Percentiles rank a stretch among this genome's conserved stretches.
Evolutionary conservation across 2,113 vertebrate species (phyloP).

Genomic region (Bombycilla garrulus): DNA sequence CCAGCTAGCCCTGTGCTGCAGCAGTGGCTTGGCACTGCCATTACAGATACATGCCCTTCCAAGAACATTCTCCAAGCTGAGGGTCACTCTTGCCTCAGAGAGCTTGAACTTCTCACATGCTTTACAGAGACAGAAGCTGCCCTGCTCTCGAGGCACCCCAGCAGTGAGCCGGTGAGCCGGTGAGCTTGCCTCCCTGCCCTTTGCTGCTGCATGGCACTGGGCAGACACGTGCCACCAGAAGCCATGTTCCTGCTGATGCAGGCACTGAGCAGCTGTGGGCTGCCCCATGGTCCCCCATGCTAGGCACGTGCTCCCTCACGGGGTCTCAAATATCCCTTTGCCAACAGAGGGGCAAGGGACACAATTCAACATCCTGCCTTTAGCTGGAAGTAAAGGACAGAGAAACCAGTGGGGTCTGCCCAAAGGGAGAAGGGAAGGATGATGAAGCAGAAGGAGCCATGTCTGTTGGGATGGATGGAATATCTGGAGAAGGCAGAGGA

Average conservation of each 20-base stretch:
- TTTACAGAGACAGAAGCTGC: neutral
- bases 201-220: neutral
- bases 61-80: fast-evolving
- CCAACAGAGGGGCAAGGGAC: neutral
- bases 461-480: neutral
- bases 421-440: neutral
- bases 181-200: neutral
- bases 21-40: neutral
- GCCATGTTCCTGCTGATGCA: neutral
- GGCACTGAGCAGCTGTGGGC: neutral
- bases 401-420: neutral
- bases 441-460: neutral
- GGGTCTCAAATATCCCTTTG: neutral
- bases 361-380: neutral
- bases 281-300: neutral
- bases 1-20: neutral
- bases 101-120: neutral
- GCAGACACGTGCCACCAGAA: neutral
- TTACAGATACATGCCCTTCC: fast-evolving
- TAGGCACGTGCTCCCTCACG: fast-evolving
- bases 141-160: neutral
- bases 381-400: neutral
- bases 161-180: neutral
- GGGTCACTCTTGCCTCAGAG: neutral
- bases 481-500: neutral